Conservation (phyloP, 2,888 invertebrate species). For the Opisthograptis luteolata region DNA sequence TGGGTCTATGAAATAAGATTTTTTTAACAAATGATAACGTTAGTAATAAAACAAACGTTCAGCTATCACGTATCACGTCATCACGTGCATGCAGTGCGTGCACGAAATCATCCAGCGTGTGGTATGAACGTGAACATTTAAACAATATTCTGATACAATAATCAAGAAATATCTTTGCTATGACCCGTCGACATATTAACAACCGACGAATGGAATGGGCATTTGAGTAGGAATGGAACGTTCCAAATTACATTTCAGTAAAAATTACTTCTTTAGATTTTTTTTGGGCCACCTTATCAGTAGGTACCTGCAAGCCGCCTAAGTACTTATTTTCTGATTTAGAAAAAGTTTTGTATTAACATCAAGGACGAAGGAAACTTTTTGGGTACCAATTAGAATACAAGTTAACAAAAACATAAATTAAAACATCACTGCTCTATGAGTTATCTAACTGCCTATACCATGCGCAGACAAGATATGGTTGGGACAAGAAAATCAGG, state of each 20-base stretch:
- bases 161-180: slow-evolving; percentile 19
- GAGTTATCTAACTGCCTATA: too few species aligned
- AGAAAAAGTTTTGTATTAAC: slow-evolving; percentile 6
- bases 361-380: slow-evolving; percentile 17
- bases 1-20: background rate
- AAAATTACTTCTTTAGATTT: slow-evolving; percentile 9
- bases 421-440: too few species aligned
- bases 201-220: slow-evolving; percentile 11
- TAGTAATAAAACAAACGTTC: slow-evolving; percentile 6
- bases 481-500: too few species aligned
- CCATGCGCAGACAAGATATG: too few species aligned
- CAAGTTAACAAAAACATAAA: too few species aligned
- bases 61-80: slow-evolving; percentile 20
- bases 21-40: background rate
- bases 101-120: slow-evolving; percentile 13
- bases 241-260: slow-evolving; percentile 16
- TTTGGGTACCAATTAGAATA: too few species aligned
- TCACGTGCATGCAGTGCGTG: too few species aligned
- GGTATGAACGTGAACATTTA: slow-evolving; percentile 20
- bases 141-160: slow-evolving; percentile 20
- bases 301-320: too few species aligned
- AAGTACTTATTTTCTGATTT: slow-evolving; percentile 13
- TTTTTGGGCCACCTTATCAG: too few species aligned
- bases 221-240: background rate
- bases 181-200: slow-evolving; percentile 17